Base-by-base conservation (phyloP, 2,797 vertebrate species). In the Danio choprae region DNA sequence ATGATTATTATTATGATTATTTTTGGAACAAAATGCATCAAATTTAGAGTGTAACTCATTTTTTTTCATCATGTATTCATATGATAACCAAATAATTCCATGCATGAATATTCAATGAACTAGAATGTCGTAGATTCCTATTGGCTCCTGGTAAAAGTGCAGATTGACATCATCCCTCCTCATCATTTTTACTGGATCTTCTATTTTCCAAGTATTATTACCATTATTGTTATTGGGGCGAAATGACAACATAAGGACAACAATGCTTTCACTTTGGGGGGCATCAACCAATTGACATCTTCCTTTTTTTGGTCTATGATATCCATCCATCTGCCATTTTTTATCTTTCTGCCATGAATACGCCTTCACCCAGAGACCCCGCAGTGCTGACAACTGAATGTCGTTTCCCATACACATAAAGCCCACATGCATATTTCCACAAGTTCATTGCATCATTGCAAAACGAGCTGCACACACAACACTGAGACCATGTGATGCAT, bases 401-500 rank as follows among this genome's bases (percentile, higher is more conserved):
- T 77, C 44, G 29, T 56, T 77, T 58, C 50, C 50, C 44, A 46
- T 12, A 36, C 73, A 40, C 9, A 11, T 63, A 2, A 48, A 48
- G 36, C 58, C 20, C 55, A 46, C 13, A n/a, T 15, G 13, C 13
- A 2, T 7, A 77, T 68, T 58, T 41, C 64, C 40, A 12, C n/a
- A n/a, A n/a, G n/a, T n/a, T n/a, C n/a, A n/a, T n/a, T n/a, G n/a
- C n/a, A n/a, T 44, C 10, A 6, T n/a, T 29, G 63, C 40, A 29
- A 44, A 58, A 58, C 41, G 44, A 50, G 48, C 73, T 44, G 63
- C 63, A 76, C 60, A 9, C 16, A 18, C 10, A 0, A 50, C 1
- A 9, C 62, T 18, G 22, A 67, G 43, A 59, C 16, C n/a, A 50
- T 56, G 63, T 58, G 51, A 77, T 77, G 63, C 63, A 41, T 78